A percentile compares a stretch with the other conserved stretches of the same genome.
phyloP scores from a whole-genome alignment of 2,888 invertebrate genomes.

The Eilema griseolum region DNA sequence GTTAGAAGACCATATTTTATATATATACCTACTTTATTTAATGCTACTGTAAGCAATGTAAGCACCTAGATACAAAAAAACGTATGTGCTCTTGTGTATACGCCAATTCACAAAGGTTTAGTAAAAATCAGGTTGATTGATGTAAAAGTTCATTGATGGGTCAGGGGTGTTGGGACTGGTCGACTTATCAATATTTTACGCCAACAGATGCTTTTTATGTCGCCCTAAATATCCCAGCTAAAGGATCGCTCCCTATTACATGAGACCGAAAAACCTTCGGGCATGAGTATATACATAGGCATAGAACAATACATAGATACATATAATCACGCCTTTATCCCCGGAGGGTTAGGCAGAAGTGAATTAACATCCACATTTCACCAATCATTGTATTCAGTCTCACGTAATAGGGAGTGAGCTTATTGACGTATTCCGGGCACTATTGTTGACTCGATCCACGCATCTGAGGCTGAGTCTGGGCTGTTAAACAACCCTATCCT shows the following conservation, averaged over 20 bases:
- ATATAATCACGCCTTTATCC: too few species aligned
- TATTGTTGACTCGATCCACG: too few species aligned
- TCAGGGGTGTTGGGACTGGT: background rate
- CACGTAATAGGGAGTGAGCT: too few species aligned
- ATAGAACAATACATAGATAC: too few species aligned
- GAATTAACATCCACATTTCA: too few species aligned
- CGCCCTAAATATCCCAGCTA: slow-evolving; percentile 1
- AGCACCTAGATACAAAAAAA: background rate
- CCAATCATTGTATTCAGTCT: too few species aligned
- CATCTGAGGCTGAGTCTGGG: too few species aligned
- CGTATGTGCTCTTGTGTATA: background rate
- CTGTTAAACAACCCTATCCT: too few species aligned
- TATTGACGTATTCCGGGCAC: too few species aligned
- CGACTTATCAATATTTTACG: background rate
- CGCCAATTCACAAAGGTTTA: slow-evolving; percentile 7
- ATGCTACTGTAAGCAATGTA: background rate
- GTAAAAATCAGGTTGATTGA: slow-evolving; percentile 1
- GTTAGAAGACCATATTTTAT: background rate
- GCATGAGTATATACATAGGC: too few species aligned
- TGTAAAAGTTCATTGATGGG: slow-evolving; percentile 1
- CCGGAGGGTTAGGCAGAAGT: too few species aligned
- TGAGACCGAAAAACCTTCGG: background rate
- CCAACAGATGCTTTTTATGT: background rate
- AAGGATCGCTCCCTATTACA: background rate
- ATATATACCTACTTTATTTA: background rate